These are phyloP conservation scores for Dinomys branickii DNA, from an alignment of 2,113 vertebrate species.

Conservation along the genomic window DNA sequence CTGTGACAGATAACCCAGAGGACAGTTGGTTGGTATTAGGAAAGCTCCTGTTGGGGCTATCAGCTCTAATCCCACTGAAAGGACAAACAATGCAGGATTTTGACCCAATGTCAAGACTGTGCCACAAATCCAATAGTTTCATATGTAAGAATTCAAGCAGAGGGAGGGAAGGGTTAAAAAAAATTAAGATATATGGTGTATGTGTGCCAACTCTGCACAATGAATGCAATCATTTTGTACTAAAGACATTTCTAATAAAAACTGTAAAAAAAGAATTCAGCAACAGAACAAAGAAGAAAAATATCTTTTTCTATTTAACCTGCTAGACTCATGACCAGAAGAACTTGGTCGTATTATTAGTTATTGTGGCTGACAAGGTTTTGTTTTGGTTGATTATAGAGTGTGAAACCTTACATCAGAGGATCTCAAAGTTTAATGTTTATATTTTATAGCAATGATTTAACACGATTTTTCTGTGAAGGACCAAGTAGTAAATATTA, in stretches of 20 bases:
- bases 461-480: background rate
- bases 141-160: background rate
- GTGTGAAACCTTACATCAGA: background rate
- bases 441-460: background rate
- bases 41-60: background rate
- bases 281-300: background rate
- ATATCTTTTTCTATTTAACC: background rate
- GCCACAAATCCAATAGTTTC: background rate
- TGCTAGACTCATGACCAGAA: background rate
- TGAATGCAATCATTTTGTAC: background rate
- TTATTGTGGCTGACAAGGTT: background rate
- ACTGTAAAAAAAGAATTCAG: background rate
- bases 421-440: background rate
- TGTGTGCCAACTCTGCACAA: background rate
- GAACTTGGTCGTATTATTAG: background rate
- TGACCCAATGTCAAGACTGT: background rate
- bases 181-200: background rate
- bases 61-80: background rate
- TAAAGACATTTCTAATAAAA: background rate
- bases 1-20: background rate
- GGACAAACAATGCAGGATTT: background rate
- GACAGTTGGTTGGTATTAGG: background rate
- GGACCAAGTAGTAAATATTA: background rate
- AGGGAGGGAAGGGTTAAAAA: background rate
- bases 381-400: background rate